Percentiles rank a stretch among this genome's conserved stretches.
phyloP scores from a whole-genome alignment of 2,888 invertebrate genomes.

The Chrysotoxum bicinctum region DNA sequence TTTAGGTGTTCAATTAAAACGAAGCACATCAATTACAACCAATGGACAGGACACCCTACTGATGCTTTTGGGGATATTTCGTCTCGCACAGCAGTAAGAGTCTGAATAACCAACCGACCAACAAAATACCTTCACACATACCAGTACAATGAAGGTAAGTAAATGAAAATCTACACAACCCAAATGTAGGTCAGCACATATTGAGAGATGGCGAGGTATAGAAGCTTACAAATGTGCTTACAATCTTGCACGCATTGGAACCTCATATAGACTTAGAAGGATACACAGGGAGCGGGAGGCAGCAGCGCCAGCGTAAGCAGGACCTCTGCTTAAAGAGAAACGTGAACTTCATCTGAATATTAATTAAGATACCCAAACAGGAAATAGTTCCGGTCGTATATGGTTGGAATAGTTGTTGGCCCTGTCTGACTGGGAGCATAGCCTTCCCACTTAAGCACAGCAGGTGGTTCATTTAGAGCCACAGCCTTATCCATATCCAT shows the following conservation, averaged over 20 bases:
- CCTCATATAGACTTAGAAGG: background rate
- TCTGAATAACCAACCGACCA: background rate
- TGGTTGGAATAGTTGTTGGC: background rate
- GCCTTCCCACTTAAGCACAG: conserved; percentile 45
- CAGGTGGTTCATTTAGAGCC: conserved; percentile 56
- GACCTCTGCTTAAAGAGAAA: conserved; percentile 44
- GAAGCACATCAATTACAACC: conserved; percentile 61
- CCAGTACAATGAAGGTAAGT: background rate
- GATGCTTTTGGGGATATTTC: conserved; percentile 8
- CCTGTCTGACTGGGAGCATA: conserved; percentile 1
- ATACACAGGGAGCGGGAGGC: background rate
- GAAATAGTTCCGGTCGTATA: conserved; percentile 37
- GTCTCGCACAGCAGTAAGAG: background rate
- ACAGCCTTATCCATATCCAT: conserved; percentile 32
- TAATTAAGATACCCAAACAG: conserved; percentile 65
- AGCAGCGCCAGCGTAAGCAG: background rate
- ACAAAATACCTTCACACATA: background rate
- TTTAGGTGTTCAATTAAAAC: conserved; percentile 65
- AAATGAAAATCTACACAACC: background rate
- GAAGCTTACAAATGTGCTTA: conserved; percentile 53
- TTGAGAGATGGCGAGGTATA: background rate
- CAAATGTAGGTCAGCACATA: conserved; percentile 13
- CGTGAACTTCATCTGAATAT: conserved; percentile 67
- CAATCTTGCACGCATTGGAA: conserved; percentile 53
- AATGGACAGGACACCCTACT: conserved; percentile 40